Conservation (phyloP, 2,888 invertebrate genomes). For the Tipula vernalis region DNA sequence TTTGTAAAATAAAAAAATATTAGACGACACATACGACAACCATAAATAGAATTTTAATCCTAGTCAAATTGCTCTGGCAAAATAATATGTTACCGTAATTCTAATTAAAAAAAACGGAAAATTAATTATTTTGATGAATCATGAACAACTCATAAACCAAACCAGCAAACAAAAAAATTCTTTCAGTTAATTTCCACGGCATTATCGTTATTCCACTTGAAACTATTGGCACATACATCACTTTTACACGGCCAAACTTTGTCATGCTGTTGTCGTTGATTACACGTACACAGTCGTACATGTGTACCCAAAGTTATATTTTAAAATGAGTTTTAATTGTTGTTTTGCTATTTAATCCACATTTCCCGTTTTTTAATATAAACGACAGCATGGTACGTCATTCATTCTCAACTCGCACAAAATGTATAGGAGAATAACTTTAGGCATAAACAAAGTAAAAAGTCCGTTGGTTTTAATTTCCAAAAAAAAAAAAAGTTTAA, state of each 20-base stretch:
- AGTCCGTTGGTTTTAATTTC: neutral
- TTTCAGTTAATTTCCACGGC: neutral
- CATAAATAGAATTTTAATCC: neutral
- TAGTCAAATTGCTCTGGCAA: neutral
- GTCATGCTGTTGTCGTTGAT: neutral
- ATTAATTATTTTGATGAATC: neutral
- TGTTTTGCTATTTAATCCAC: neutral
- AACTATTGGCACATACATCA: neutral
- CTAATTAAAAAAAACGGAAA: neutral
- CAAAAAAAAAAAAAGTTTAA: neutral
- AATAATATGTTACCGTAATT: neutral
- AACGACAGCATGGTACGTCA: neutral
- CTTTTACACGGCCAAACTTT: neutral
- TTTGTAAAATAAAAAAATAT: neutral
- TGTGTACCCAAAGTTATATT: neutral
- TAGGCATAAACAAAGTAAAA: neutral
- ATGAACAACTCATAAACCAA: neutral
- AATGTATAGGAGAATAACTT: neutral
- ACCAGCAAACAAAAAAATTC: neutral
- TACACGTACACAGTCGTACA: neutral
- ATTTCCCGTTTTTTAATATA: neutral
- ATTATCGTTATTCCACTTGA: neutral
- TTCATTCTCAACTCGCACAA: neutral
- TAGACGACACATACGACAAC: neutral
- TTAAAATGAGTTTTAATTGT: neutral